Base-by-base conservation (phyloP, 2,113 vertebrate species). In the Forbesichthys papilliferus region DNA sequence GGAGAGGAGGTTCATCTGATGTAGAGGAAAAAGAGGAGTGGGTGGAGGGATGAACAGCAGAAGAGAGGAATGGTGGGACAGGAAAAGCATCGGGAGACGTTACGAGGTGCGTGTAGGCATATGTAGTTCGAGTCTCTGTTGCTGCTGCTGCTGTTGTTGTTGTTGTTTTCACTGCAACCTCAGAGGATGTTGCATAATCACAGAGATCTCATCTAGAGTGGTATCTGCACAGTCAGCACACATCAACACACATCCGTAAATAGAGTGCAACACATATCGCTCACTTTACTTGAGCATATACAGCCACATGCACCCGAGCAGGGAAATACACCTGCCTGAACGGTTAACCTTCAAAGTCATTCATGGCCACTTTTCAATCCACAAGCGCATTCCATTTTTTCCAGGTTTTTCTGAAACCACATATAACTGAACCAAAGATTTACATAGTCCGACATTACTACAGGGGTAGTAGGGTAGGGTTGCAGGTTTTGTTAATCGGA, bases 1-100 rank as follows among this genome's bases (percentile, higher is more conserved):
- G 63, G 79, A 79, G 66, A 65, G 59, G 65, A 57, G 53, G 58
- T 13, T 34, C 68, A 66, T 8, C 36, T 6, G 36, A 8, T 8
- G 1, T 42, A 0, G 36, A 42, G 36, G 49, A 69, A 69, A 47
- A 71, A 51, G 71, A 77, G 46, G 53, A 16, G 52, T 1, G 14
- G 57, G 49, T 0, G 13, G 27, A 42, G 33, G 6, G 18, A 34
- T 77, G 61, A 20, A 54, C 3, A 13, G 33, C n/a, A 55, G 48
- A 68, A 27, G 55, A 57, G 7, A 36, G 20, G 33, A 18, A 58
- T 70, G 74, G 34, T 53, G 47, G 1, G 11, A 9, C 54, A 58
- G 62, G 58, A 53, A 53, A 13, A 5, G 9, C 11, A 54, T 4
- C 3, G 14, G 49, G 12, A 14, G 11, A 12, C 10, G 27, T 5